Conservation (phyloP, 1,140 invertebrate species). For the Ceratina japonica region DNA sequence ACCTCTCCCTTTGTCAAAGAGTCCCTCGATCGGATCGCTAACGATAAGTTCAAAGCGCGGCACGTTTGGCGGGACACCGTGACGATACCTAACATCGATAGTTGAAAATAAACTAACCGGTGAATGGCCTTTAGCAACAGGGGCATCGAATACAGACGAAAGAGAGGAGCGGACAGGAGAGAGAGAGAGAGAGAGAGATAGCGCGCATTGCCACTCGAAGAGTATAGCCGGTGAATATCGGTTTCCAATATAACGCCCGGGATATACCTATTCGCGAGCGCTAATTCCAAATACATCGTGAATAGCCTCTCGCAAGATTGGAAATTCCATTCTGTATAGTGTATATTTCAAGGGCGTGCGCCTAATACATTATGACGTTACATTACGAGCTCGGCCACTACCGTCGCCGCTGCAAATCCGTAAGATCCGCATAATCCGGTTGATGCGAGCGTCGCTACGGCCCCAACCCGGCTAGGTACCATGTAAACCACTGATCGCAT, state of each 20-base stretch:
- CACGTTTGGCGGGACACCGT: neutral
- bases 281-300: constrained; percentile 56
- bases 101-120: constrained; percentile 26
- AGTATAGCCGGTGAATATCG: constrained; percentile 54
- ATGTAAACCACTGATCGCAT: constrained; percentile 51
- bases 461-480: neutral
- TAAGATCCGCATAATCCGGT: constrained; percentile 46
- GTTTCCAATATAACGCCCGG: constrained; percentile 58
- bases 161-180: constrained; percentile 2
- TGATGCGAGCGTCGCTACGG: constrained; percentile 24
- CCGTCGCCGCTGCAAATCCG: constrained; percentile 23
- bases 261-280: constrained; percentile 43
- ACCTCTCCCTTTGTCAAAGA: too few species aligned
- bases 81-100: neutral
- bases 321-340: constrained; percentile 37
- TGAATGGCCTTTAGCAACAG: constrained; percentile 12
- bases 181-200: too few species aligned
- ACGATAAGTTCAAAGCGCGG: too few species aligned
- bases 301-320: constrained; percentile 42
- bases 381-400: neutral
- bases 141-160: constrained; percentile 12
- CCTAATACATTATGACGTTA: constrained; percentile 18
- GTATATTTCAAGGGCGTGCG: constrained; percentile 12
- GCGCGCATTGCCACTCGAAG: constrained; percentile 26
- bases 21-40: too few species aligned